phyloP scores from a whole-genome alignment of 2,113 vertebrate genomes.

The Hippopotamus amphibius region DNA sequence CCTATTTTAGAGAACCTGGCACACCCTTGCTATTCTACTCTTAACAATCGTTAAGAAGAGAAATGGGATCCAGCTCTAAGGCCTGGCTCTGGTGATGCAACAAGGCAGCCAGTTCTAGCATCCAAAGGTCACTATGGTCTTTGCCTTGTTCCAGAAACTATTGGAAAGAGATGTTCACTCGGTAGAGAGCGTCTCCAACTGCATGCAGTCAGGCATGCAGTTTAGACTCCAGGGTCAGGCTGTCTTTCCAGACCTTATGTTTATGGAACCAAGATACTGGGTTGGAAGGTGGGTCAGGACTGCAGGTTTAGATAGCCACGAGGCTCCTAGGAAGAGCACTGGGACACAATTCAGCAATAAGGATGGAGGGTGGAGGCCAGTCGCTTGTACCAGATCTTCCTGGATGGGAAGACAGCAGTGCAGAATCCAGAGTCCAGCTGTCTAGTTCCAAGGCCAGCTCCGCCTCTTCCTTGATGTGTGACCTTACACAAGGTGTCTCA shows the following conservation, averaged over 20 bases:
- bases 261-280: not conserved
- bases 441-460: not conserved
- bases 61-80: not conserved
- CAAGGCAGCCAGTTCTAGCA: not conserved
- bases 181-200: not conserved
- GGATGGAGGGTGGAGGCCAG: not conserved
- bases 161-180: not conserved
- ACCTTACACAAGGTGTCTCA: not conserved
- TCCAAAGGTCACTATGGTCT: not conserved
- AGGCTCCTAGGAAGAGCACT: not conserved
- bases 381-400: not conserved
- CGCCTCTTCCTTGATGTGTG: not conserved
- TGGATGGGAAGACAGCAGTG: not conserved
- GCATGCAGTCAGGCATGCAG: not conserved
- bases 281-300: not conserved
- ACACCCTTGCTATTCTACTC: not conserved
- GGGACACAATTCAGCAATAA: not conserved
- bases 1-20: not conserved
- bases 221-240: not conserved
- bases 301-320: not conserved
- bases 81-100: not conserved
- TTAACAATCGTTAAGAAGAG: not conserved
- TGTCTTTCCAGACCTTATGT: not conserved
- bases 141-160: not conserved
- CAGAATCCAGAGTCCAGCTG: not conserved